phyloP scores from a whole-genome alignment of 2,888 invertebrate genomes.

The Glaucopsyche alexis region DNA sequence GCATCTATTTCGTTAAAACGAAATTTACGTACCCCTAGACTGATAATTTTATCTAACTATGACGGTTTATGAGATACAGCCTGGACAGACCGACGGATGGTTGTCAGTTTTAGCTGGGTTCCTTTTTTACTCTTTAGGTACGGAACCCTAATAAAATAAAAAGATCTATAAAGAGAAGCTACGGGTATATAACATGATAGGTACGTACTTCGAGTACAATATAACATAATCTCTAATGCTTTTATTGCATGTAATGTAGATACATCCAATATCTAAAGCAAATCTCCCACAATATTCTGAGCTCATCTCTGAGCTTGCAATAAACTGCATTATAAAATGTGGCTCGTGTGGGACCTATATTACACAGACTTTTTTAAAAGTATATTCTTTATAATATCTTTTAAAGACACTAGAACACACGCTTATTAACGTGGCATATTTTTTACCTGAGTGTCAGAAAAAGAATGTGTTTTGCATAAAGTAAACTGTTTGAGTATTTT shows the following conservation, averaged over 20 bases:
- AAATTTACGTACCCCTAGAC: too few relatives aligned
- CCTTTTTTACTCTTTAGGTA: too few relatives aligned
- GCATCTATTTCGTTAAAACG: too few relatives aligned
- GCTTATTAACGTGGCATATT: background rate
- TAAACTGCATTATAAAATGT: conserved; percentile 18
- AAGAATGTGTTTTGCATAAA: background rate
- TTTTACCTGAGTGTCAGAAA: background rate
- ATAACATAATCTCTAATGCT: background rate
- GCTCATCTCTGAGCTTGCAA: conserved; percentile 18
- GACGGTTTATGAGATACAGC: too few relatives aligned
- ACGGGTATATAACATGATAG: background rate
- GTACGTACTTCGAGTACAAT: background rate
- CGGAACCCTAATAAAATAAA: too few relatives aligned
- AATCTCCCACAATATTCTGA: conserved; percentile 5
- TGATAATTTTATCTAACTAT: too few relatives aligned
- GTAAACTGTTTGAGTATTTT: too few relatives aligned
- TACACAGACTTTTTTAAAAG: background rate
- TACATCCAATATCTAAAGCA: conserved; percentile 6
- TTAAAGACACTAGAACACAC: background rate
- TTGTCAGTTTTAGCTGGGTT: too few relatives aligned
- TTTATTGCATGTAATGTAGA: too few relatives aligned
- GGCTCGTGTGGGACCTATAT: background rate
- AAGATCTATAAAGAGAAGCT: too few relatives aligned
- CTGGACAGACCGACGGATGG: too few relatives aligned
- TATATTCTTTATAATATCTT: background rate